A percentile compares a stretch with the other conserved stretches of the same genome.
Conservation (phyloP, 1,140 invertebrate genomes). For the Araneus ventricosus region DNA sequence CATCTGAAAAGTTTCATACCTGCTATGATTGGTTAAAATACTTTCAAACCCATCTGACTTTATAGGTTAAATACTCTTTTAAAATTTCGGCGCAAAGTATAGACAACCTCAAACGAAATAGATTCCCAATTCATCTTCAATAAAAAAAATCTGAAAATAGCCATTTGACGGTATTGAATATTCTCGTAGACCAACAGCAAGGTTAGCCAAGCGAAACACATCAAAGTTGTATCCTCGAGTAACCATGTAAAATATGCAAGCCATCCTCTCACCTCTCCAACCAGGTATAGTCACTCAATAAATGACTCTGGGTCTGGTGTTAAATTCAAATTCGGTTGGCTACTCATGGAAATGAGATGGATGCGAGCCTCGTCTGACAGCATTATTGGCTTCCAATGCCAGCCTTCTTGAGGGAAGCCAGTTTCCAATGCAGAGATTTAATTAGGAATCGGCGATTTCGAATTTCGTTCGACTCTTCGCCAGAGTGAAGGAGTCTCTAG, state of each 20-base stretch:
- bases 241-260: constrained; percentile 5
- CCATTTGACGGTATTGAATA: neutral
- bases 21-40: too few species aligned
- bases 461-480: constrained; percentile 28
- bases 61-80: too few species aligned
- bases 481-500: neutral
- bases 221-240: neutral
- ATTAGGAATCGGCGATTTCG: constrained; percentile 34
- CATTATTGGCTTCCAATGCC: constrained; percentile 50
- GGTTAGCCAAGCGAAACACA: neutral
- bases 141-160: neutral
- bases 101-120: too few species aligned
- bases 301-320: neutral
- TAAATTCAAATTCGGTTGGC: constrained; percentile 43
- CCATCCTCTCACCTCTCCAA: neutral
- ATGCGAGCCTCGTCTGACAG: neutral
- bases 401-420: neutral
- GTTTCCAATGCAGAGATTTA: constrained; percentile 15
- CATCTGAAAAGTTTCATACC: too few species aligned
- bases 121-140: too few species aligned
- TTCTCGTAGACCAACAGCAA: neutral
- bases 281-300: constrained; percentile 1
- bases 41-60: too few species aligned
- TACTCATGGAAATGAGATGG: constrained; percentile 18
- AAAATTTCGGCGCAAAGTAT: too few species aligned